Evolutionary conservation across 2,888 invertebrate genomes (phyloP), one percentile per base, ranked within the genome.

Genomic region (Epinotia demarniana): DNA sequence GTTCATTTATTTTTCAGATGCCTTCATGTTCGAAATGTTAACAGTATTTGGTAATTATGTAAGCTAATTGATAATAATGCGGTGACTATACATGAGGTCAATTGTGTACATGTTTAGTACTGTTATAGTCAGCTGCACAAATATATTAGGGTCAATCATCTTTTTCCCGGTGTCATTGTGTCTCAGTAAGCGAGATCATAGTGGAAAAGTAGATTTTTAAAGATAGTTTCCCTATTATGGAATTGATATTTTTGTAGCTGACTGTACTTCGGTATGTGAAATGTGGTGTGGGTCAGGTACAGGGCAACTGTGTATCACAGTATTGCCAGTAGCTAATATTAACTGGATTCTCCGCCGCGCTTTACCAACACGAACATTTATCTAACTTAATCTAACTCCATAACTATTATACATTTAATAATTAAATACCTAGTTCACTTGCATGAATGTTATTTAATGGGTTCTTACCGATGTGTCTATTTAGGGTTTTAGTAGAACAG

Each of bases 21-120:
- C 46, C 60, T 69, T 69, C 46, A 69, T 62, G 19, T 71, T 62
- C 8, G 46, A 58, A 66, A 5, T 39, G 11, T 58, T 64, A 33
- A 46, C 46, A 72, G 64, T 64, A 57, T 68, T 39, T 16, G 5
- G 58, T 58, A 16, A 16, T 16, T 16, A 49, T 49, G 49, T 49
- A 46, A 16, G 16, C 6, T 49, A 16, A 12, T 49, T 16, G 16
- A 16, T 49, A 49, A 16, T 49, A 49, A 49, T 49, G 49, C 4
- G 16, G 49, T 49, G 49, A 49, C 49, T 16, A 49, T 39, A 39
- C 9, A 16, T 16, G 16, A 49, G 49, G 49, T 5, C 49, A 46
- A 46, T 46, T 13, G 39, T 46, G 13, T 46, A 46, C 3, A 3
- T 46, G 13, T 13, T 3, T 13, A 13, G 13, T 13, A 46, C 12